Base-by-base conservation (phyloP, 2,113 vertebrate genomes). In the Otis tarda region DNA sequence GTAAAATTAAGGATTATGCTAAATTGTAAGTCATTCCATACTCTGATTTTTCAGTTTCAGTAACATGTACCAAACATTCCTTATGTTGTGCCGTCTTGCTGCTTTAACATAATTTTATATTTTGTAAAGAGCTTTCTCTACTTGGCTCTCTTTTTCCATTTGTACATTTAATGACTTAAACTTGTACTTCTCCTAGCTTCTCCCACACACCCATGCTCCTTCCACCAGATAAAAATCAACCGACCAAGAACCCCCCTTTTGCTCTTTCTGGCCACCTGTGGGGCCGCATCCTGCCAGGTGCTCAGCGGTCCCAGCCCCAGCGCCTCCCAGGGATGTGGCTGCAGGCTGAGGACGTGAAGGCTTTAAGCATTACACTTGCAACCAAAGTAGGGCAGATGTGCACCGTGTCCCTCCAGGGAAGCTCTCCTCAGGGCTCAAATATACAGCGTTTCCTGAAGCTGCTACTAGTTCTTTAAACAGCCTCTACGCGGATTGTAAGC, bases 61-160 rank as follows among this genome's bases (percentile, higher is more conserved):
- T 96, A 96, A 96, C 95, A 94, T 94, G 93, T 91, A 96, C 91
- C 89, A 92, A 97, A 96, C 67, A 96, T 94, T 96, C 95, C 96
- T 93, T 96, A 96, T 95, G 94, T 93, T 96, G 93, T 87, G 87
- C 94, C 31, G 84, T 91, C 91, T 96, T 92, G 89, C 82, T 96
- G 79, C 91, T 94, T 94, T 93, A 94, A 96, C 87, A 87, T 83
- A 79, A 95, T 94, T 94, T 93, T 65, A 3, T 94, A 94, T 94
- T 95, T 96, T 95, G 91, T 89, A 96, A 95, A 93, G 75, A 89
- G 81, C 70, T 93, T 76, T 89, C 87, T 92, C 87, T 61, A 14
- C 83, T 94, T 94, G 94, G 91, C 91, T 94, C 68, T 52, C 70
- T 73, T 81, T 75, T 89, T 84, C 45, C 95, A 93, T 91, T 89